Conservation (phyloP, 2,888 invertebrate genomes). For the Dynastes hyllus region DNA sequence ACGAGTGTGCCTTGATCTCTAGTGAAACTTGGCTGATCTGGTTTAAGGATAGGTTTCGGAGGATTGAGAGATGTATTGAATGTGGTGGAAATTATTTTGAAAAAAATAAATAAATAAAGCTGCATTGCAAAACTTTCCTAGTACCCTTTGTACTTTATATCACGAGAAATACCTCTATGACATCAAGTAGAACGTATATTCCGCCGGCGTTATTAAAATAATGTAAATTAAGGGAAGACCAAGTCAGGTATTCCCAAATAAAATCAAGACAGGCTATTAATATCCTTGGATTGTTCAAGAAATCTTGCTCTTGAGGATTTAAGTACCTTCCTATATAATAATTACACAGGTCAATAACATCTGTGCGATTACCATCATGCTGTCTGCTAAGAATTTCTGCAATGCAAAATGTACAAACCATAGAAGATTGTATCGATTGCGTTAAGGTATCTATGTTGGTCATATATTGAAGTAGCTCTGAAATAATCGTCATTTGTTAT, state of each 20-base stretch:
- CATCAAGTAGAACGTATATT: constrained; percentile 68
- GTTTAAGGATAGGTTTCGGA: no score
- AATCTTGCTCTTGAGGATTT: constrained; percentile 60
- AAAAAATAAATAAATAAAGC: no score
- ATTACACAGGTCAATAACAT: constrained; percentile 47
- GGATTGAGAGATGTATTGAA: no score
- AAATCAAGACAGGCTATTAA: constrained; percentile 68
- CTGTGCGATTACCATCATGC: not conserved
- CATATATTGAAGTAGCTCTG: constrained; percentile 31
- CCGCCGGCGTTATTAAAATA: constrained; percentile 68
- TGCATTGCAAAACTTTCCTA: no score
- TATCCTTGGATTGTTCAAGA: constrained; percentile 65
- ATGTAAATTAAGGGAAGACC: constrained; percentile 60
- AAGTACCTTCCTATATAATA: constrained; percentile 52
- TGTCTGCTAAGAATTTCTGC: constrained; percentile 59
- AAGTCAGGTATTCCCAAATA: constrained; percentile 68
- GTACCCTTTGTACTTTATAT: not conserved
- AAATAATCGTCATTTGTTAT: not conserved
- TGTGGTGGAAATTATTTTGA: no score
- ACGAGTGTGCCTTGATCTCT: no score
- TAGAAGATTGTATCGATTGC: constrained; percentile 60
- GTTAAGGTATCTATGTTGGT: constrained; percentile 54
- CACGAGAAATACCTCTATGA: constrained; percentile 63
- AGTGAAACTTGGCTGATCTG: no score
- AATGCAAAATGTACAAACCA: constrained; percentile 61